Evolutionary conservation across 1,140 invertebrate genomes (phyloP), one percentile per base, ranked within the genome.

Genomic region (Liolophura sinensis): DNA sequence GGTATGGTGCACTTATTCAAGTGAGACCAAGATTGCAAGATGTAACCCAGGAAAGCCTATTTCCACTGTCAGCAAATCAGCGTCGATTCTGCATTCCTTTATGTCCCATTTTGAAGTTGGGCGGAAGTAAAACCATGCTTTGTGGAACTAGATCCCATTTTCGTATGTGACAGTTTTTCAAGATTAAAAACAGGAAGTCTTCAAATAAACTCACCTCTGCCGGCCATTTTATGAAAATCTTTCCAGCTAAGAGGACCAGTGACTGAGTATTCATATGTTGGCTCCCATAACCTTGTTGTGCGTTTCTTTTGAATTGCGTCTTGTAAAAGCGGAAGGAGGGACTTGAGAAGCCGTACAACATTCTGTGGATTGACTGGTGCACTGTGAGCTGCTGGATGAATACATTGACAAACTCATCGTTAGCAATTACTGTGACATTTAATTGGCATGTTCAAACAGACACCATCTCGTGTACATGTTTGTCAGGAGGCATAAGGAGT

Each of bases 251-350:
- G 88, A 31, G 95, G 95, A 15, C 95, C 95, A 47, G 73, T 62
- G 65, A 75, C 68, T 57, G 79, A 78, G 24, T 81, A 60, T 60
- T 78, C 78, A 68, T 84, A 83, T n/a, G 77, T 81, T 57, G 78
- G 75, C 66, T 85, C 83, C 84, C 83, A 84, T 58, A 84, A 70
- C n/a, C 79, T 86, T 50, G 91, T 93, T 1, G 92, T 91, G 69
- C 93, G 92, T 76, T 95, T 96, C 84, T 94, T 95, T 81, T 96
- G 94, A 68, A 98, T 94, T 31, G 96, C 94, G 80, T 97, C 95
- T 84, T 98, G 95, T 22, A 99, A 87, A 55, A 97, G 80, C 0
- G 96, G 96, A 79, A 96, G 93, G 0, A 98, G 85, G 3, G 90
- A 89, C 71, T 93, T 92, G 91, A 98, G 94, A 65, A 97, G 91